phyloP scores from a whole-genome alignment of 2,113 vertebrate species.

The Pelusios castaneus region DNA sequence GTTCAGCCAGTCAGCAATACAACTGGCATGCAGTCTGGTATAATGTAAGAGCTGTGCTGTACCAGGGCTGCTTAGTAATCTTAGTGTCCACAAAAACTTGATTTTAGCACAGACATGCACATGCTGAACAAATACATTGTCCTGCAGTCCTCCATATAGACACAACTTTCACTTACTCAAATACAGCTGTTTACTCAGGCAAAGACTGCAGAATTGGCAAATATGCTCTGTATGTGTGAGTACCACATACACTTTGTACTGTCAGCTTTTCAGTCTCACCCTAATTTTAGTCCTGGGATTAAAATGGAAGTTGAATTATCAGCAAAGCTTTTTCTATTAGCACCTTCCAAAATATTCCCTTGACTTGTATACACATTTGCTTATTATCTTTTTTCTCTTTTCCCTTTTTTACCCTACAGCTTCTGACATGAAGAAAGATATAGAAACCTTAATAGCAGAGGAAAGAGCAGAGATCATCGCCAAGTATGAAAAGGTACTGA shows the following conservation, averaged over 20 bases:
- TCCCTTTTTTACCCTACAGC: conserved; percentile 66
- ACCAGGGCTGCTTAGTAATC: background rate
- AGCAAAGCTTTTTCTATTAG: background rate
- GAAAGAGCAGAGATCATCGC: conserved; percentile 89
- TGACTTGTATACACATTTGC: background rate
- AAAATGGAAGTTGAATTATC: conserved; percentile 3
- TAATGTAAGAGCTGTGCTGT: background rate
- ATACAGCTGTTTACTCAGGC: background rate
- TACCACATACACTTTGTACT: fast-evolving
- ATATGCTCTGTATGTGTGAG: background rate
- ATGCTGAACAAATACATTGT: background rate
- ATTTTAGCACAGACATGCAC: fast-evolving
- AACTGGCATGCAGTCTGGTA: fast-evolving
- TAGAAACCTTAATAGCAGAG: conserved; percentile 87
- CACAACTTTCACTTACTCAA: background rate
- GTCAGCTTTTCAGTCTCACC: background rate
- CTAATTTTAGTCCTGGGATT: background rate
- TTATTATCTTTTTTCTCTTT: background rate
- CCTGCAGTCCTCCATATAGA: background rate
- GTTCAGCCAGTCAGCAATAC: fast-evolving
- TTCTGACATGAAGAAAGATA: conserved; percentile 96
- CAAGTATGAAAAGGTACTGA: conserved; percentile 90
- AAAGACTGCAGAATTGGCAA: background rate
- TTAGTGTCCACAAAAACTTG: fast-evolving
- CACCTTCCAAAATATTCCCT: background rate